Evolutionary conservation across 1,140 invertebrate species (phyloP), one percentile per base, ranked within the genome.

Genomic region (Oscheius sp.): DNA sequence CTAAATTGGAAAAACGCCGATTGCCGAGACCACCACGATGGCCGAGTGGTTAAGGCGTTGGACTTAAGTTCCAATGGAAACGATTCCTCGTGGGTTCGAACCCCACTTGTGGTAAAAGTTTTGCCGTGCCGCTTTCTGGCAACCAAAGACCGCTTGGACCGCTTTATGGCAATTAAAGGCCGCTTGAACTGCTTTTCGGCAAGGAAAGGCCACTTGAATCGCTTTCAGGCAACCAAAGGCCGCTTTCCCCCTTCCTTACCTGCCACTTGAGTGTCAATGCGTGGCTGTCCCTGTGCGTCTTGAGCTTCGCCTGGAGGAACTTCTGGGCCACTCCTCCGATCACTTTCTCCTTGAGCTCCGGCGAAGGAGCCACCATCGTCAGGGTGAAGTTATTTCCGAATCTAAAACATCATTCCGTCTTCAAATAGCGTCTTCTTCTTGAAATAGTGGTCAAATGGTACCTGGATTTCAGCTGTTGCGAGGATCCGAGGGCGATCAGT

Each of bases 401-500:
- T 18, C 49, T 55, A 23, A 55, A 55, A n/a, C n/a, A n/a, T n/a
- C n/a, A n/a, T n/a, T n/a, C n/a, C n/a, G n/a, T 7, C 15, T 55
- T 20, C 4, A 55, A 23, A 23, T 42, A n/a, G 38, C 38, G 7
- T 42, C 7, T n/a, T 7, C 7, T 42, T 10, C 7, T 7, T 42
- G 38, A 42, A 42, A 42, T 7, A 42, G 7, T 42, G 38, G 38
- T 42, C n/a, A n/a, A 35, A 35, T 73, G 71, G 13, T 18, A 74
- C 72, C 34, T 85, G 65, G 85, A 73, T 77, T 88, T 88, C 0
- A 88, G 76, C 76, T 86, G 82, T 68, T 87, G 85, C 35, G 86
- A 84, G 74, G 80, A 85, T 23, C 87, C 87, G 10, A 88, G 77
- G 77, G 87, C 87, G 36, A 82, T 83, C 46, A 88, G 83, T 70